Evolutionary conservation across 1,140 invertebrate genomes (phyloP).

Genomic region (Papilio aristodemus): DNA sequence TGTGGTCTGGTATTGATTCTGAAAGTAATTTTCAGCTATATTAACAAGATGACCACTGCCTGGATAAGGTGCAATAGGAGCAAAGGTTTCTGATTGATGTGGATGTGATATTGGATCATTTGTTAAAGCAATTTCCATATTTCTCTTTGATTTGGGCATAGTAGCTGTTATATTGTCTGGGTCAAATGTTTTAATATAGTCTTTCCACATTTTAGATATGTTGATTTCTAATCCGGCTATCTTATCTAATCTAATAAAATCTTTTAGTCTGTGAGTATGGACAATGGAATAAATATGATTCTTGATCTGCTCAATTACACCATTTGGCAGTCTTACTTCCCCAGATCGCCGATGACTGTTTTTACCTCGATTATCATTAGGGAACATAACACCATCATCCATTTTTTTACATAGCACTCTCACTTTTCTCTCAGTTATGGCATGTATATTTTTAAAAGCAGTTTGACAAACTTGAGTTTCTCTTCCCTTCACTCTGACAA

Average conservation of each 20-base stretch:
- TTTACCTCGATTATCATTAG: slow-evolving; percentile 80
- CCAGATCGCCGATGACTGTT: slow-evolving; percentile 78
- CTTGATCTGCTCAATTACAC: slow-evolving; percentile 81
- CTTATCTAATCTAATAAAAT: slow-evolving; percentile 79
- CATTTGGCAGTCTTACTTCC: slow-evolving; percentile 76
- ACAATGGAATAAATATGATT: slow-evolving; percentile 81
- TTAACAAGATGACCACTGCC: slow-evolving; percentile 77
- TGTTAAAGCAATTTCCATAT: slow-evolving; percentile 51
- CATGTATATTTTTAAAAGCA: slow-evolving; percentile 82
- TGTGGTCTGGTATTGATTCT: slow-evolving; percentile 70
- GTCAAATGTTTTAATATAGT: slow-evolving; percentile 80
- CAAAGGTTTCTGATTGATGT: slow-evolving; percentile 52
- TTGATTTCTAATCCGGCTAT: slow-evolving; percentile 81
- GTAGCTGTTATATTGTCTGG: slow-evolving; percentile 75
- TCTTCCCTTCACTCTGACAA: slow-evolving; percentile 78
- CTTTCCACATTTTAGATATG: slow-evolving; percentile 82
- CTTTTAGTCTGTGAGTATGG: slow-evolving; percentile 77
- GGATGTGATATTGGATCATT: slow-evolving; percentile 48
- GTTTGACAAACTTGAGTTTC: slow-evolving; percentile 82
- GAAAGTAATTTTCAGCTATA: slow-evolving; percentile 77
- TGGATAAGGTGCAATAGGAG: slow-evolving; percentile 66
- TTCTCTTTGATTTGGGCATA: slow-evolving; percentile 73
- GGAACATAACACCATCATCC: slow-evolving; percentile 82
- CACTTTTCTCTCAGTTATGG: slow-evolving; percentile 81
- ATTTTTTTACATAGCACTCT: slow-evolving; percentile 81